Evolutionary conservation across 2,888 invertebrate species (phyloP).

Genomic region (Papilio demoleus): DNA sequence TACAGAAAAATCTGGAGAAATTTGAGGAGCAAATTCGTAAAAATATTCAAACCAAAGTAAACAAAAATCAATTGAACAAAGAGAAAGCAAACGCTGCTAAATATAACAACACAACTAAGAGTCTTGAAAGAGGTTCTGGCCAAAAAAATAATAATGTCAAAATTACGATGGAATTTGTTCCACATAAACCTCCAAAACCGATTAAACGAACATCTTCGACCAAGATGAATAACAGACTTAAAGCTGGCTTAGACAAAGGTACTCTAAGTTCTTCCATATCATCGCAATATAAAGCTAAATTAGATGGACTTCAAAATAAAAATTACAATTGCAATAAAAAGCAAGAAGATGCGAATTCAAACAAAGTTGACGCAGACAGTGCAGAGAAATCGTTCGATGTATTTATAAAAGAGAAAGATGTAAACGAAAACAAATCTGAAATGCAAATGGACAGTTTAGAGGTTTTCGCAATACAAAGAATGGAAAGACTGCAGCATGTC

Average conservation of each 20-base stretch:
- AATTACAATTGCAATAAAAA: slow-evolving; percentile 68
- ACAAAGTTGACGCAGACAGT: slow-evolving; percentile 67
- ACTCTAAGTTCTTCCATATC: slow-evolving; percentile 76
- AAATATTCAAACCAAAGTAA: slow-evolving; percentile 69
- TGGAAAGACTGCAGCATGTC: slow-evolving; percentile 73
- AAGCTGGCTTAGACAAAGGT: slow-evolving; percentile 74
- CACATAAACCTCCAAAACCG: slow-evolving; percentile 90
- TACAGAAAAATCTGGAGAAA: slow-evolving; percentile 84
- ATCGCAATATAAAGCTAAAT: slow-evolving; percentile 78
- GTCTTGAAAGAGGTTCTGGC: slow-evolving; percentile 75
- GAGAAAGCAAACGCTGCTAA: slow-evolving; percentile 74
- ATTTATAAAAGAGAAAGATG: slow-evolving; percentile 84
- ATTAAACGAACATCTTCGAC: slow-evolving; percentile 87
- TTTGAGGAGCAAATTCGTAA: slow-evolving; percentile 83
- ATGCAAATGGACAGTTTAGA: slow-evolving; percentile 85
- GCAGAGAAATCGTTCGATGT: slow-evolving; percentile 84
- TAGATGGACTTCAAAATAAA: slow-evolving; percentile 78
- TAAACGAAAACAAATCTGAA: slow-evolving; percentile 84
- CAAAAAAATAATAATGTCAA: slow-evolving; percentile 75
- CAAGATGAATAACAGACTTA: slow-evolving; percentile 80
- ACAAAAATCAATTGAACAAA: slow-evolving; percentile 74
- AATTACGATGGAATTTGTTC: slow-evolving; percentile 83
- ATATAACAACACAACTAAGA: slow-evolving; percentile 74
- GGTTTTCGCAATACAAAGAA: slow-evolving; percentile 76
- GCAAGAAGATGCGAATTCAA: slow-evolving; percentile 71